Percentiles rank a stretch among this genome's conserved stretches.
Conservation (phyloP, 1,140 invertebrate genomes). For the Drosophila biarmipes region DNA sequence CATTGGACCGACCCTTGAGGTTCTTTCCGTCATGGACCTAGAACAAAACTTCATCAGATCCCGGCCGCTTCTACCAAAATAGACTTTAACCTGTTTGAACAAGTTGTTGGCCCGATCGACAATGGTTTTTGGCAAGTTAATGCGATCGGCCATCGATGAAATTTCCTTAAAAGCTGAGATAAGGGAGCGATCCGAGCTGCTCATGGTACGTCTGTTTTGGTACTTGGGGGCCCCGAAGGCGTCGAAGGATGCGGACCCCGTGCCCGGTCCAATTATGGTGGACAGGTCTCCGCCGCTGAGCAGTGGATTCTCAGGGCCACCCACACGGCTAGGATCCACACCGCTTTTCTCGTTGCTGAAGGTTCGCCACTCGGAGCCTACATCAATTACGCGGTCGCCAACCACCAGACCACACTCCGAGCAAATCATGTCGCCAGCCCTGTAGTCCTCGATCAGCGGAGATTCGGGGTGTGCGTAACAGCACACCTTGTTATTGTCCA, state of each 20-base stretch:
- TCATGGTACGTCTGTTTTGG: conserved; percentile 96
- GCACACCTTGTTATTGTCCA: conserved; percentile 89
- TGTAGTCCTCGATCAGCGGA: conserved; percentile 97
- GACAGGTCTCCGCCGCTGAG: conserved; percentile 98
- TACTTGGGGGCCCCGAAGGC: conserved; percentile 95
- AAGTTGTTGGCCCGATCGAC: conserved; percentile 97
- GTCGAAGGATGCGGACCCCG: conserved; percentile 92
- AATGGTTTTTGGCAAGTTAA: conserved; percentile 97
- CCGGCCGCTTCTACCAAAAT: too few relatives aligned
- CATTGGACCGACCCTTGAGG: conserved; percentile 96
- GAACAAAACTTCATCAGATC: not conserved
- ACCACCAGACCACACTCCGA: conserved; percentile 99
- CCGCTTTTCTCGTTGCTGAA: conserved; percentile 99
- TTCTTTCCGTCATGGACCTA: conserved; percentile 98
- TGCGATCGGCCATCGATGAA: conserved; percentile 98
- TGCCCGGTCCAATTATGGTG: conserved; percentile 97
- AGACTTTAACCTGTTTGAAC: conserved; percentile 92
- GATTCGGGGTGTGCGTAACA: conserved; percentile 98
- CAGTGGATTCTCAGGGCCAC: conserved; percentile 97
- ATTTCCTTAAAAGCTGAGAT: conserved; percentile 99
- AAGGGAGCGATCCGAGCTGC: conserved; percentile 96
- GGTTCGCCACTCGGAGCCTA: conserved; percentile 99
- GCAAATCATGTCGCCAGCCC: conserved; percentile 99
- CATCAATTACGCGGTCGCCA: conserved; percentile 99
- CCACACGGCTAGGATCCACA: conserved; percentile 99